phyloP scores from a whole-genome alignment of 2,797 vertebrate genomes.

The Distichodus sexfasciatus region DNA sequence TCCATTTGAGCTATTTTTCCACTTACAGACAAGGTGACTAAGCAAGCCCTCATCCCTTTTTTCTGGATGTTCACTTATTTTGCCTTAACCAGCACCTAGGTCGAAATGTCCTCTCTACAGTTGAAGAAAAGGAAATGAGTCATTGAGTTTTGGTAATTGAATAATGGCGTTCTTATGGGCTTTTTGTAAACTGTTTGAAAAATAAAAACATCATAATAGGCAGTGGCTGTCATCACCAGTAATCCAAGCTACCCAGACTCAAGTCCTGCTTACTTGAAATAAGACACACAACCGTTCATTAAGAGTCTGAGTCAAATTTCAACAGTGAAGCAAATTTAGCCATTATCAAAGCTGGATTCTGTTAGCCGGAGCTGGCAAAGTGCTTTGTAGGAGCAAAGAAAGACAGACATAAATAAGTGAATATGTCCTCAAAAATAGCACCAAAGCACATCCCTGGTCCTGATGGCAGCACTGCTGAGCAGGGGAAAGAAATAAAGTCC shows the following conservation, averaged over 20 bases:
- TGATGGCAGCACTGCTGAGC: conserved; percentile 46
- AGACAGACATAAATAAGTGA: conserved; percentile 40
- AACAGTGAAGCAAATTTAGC: neutral
- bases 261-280: neutral
- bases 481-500: conserved; percentile 59
- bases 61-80: too few species aligned
- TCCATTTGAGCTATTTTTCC: too few species aligned
- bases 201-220: neutral
- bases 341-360: conserved; percentile 5
- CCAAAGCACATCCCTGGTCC: conserved; percentile 7
- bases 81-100: too few species aligned
- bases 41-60: too few species aligned
- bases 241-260: neutral
- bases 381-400: conserved; percentile 15
- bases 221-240: neutral
- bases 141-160: too few species aligned
- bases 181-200: neutral
- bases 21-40: too few species aligned
- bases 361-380: conserved; percentile 15
- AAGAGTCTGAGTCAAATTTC: conserved; percentile 17
- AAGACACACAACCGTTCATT: conserved; percentile 8
- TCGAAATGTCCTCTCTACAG: too few species aligned
- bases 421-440: conserved; percentile 48
- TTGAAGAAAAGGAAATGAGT: too few species aligned
- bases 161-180: too few species aligned